Evolutionary conservation across 1,140 invertebrate species (phyloP).

Genomic region (Gryon sp.): DNA sequence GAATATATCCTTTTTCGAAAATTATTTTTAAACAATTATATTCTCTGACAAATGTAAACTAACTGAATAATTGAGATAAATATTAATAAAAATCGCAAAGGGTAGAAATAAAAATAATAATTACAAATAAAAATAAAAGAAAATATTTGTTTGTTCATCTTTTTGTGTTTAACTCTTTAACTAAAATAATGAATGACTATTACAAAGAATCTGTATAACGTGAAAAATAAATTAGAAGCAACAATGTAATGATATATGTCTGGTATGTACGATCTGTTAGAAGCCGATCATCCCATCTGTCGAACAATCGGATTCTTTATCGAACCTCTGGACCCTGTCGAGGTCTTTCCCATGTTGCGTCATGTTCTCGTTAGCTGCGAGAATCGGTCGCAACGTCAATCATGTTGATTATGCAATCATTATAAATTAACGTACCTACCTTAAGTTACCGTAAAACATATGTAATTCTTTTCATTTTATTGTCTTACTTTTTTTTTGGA

Average conservation of each 20-base stretch:
- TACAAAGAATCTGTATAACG: constrained; percentile 2
- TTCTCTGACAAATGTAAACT: too few species aligned
- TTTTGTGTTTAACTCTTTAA: too few species aligned
- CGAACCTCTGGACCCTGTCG: constrained; percentile 56
- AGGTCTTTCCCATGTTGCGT: constrained; percentile 60
- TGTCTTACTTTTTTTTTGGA: too few species aligned
- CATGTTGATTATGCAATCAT: constrained; percentile 60
- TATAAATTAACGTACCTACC: constrained; percentile 49
- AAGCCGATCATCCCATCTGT: constrained; percentile 42
- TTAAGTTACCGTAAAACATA: constrained; percentile 3
- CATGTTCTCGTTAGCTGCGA: constrained; percentile 57
- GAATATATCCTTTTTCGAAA: too few species aligned
- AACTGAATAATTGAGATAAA: too few species aligned
- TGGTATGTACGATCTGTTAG: constrained; percentile 31
- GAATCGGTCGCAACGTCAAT: constrained; percentile 63
- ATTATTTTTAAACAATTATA: too few species aligned
- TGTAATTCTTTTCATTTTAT: constrained; percentile 34
- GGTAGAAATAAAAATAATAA: too few species aligned
- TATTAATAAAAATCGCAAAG: too few species aligned
- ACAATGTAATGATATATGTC: constrained; percentile 17
- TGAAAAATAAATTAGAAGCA: not conserved
- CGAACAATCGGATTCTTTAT: constrained; percentile 54
- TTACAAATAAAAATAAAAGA: too few species aligned
- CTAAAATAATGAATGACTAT: too few species aligned
- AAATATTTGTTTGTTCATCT: too few species aligned